phyloP scores from a whole-genome alignment of 1,140 invertebrate genomes.

The Drosophila pseudoobscura region DNA sequence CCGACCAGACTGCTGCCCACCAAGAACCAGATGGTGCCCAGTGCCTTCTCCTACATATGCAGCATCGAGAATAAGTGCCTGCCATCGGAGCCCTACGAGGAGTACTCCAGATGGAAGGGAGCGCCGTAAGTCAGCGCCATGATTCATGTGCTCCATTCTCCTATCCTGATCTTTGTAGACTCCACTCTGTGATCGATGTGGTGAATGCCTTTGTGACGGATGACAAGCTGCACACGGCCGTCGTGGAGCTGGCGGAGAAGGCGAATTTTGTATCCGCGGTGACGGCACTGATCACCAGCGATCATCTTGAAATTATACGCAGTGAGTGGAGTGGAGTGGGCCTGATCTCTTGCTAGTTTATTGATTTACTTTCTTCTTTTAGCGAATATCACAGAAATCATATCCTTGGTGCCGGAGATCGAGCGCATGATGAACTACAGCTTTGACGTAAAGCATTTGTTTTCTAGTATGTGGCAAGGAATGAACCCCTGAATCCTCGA shows the following conservation, averaged over 20 bases:
- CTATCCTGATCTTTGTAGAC: constrained; percentile 51
- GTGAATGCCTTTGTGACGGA: constrained; percentile 84
- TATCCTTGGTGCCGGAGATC: constrained; percentile 69
- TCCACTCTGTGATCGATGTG: constrained; percentile 83
- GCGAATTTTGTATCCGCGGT: constrained; percentile 86
- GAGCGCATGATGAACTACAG: constrained; percentile 72
- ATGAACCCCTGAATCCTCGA: background rate
- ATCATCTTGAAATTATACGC: constrained; percentile 85
- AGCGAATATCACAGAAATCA: constrained; percentile 69
- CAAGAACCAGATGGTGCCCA: constrained; percentile 85
- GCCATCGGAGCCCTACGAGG: constrained; percentile 85
- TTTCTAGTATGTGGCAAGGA: constrained; percentile 62
- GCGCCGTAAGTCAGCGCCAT: constrained; percentile 84
- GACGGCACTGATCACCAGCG: constrained; percentile 85
- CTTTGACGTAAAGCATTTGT: constrained; percentile 78
- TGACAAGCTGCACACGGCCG: constrained; percentile 83
- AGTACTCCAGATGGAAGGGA: constrained; percentile 86
- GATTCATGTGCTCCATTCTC: background rate
- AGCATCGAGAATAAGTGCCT: constrained; percentile 87
- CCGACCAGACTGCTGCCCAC: constrained; percentile 86
- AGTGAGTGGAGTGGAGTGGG: constrained; percentile 54
- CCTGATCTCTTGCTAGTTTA: constrained; percentile 47
- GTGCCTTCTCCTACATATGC: constrained; percentile 88
- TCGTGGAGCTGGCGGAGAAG: constrained; percentile 85
- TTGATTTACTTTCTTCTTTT: background rate